Conservation (phyloP, 2,888 invertebrate genomes). For the Cephus spinipes region DNA sequence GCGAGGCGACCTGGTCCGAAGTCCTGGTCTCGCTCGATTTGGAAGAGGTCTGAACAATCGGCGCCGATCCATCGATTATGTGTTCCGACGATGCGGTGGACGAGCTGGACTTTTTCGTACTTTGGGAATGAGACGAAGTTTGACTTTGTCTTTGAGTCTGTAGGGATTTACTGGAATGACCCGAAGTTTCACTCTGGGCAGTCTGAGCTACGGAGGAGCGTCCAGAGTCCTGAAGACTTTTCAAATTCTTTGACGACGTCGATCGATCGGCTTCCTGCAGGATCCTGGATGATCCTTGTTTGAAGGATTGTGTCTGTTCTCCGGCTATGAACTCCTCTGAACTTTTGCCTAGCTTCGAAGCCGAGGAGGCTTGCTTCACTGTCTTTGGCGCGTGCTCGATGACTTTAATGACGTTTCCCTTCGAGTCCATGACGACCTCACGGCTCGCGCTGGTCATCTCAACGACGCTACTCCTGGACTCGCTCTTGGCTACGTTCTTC, state of each 20-base stretch:
- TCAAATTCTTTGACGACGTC: constrained; percentile 6
- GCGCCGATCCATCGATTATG: background rate
- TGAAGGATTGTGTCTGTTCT: constrained; percentile 40
- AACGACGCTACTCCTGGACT: constrained; percentile 47
- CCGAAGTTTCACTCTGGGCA: background rate
- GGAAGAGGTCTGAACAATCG: constrained; percentile 27
- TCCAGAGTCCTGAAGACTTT: constrained; percentile 9
- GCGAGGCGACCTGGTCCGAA: constrained; percentile 41
- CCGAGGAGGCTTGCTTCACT: constrained; percentile 28
- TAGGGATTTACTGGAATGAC: constrained; percentile 1
- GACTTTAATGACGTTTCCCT: constrained; percentile 54
- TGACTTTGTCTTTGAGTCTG: constrained; percentile 2
- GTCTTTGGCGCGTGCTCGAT: constrained; percentile 45
- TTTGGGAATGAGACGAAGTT: constrained; percentile 29
- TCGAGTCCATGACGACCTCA: constrained; percentile 56
- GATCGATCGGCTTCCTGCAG: constrained; percentile 4
- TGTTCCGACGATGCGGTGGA: constrained; percentile 24
- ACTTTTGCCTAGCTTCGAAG: constrained; percentile 32
- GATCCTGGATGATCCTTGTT: constrained; percentile 13
- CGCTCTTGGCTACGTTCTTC: constrained; percentile 43
- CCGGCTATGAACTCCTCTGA: constrained; percentile 48
- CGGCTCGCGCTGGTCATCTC: constrained; percentile 53
- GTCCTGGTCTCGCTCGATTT: constrained; percentile 42
- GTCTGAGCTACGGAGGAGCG: background rate
- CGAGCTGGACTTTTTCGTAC: constrained; percentile 19